A percentile compares a stretch with the other conserved stretches of the same genome.
Conservation (phyloP, 2,113 vertebrate genomes). For the Ptychochromis oligacanthus region DNA sequence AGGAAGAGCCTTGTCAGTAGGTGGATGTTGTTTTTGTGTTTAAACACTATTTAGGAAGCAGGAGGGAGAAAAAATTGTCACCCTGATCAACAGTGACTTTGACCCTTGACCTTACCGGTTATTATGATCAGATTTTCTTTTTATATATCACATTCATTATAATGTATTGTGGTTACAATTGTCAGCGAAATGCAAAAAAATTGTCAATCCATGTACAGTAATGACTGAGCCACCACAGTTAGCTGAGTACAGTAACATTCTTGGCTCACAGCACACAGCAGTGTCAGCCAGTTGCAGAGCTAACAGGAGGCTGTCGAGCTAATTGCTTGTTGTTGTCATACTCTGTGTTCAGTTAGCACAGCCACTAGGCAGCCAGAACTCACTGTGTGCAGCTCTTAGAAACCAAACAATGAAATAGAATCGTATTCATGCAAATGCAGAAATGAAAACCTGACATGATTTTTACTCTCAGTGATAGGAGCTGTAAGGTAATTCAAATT, state of each 20-base stretch:
- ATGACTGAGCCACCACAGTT: conserved; percentile 17
- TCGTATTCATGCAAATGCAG: conserved; percentile 42
- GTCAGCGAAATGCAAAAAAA: conserved; percentile 20
- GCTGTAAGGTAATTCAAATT: conserved; percentile 64
- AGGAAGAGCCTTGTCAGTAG: conserved; percentile 1
- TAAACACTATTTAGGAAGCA: not conserved
- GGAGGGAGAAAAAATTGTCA: not conserved
- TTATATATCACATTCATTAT: not conserved
- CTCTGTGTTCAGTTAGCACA: conserved; percentile 57
- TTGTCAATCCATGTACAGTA: conserved; percentile 30
- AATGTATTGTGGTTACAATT: not conserved
- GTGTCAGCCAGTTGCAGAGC: conserved; percentile 61
- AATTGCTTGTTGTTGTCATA: conserved; percentile 72
- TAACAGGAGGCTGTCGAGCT: conserved; percentile 67
- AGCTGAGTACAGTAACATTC: conserved; percentile 31
- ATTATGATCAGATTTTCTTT: not conserved
- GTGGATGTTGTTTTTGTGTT: conserved; percentile 4
- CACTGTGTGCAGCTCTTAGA: conserved; percentile 19
- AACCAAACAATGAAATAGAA: conserved; percentile 47
- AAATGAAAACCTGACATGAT: conserved; percentile 44
- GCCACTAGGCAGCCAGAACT: conserved; percentile 42
- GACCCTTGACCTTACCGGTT: conserved; percentile 5
- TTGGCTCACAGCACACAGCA: conserved; percentile 47
- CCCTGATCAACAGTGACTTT: not conserved
- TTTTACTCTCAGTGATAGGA: conserved; percentile 42